Evolutionary conservation across 2,888 invertebrate genomes (phyloP).

Genomic region (Tineola bisselliella): DNA sequence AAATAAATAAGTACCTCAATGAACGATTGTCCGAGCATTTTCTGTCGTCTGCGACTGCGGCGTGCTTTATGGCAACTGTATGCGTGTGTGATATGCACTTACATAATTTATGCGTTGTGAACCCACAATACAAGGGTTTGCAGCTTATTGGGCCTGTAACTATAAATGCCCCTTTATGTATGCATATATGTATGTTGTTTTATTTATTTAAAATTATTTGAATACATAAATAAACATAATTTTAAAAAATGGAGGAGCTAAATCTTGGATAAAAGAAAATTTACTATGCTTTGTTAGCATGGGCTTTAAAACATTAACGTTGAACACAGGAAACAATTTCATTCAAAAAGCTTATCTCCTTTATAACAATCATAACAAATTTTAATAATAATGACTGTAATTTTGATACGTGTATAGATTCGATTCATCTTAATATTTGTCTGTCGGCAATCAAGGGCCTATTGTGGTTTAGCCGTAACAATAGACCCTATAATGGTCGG

Average conservation of each 20-base stretch:
- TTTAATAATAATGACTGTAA: background rate
- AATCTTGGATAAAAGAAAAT: too few relatives aligned
- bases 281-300: background rate
- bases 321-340: background rate
- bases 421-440: constrained; percentile 36
- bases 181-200: too few relatives aligned
- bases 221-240: too few relatives aligned
- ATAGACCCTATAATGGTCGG: constrained; percentile 57
- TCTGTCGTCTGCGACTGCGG: constrained; percentile 20
- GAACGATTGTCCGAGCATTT: constrained; percentile 58
- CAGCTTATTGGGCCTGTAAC: background rate
- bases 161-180: too few relatives aligned
- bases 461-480: constrained; percentile 62
- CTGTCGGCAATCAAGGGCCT: constrained; percentile 49
- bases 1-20: constrained; percentile 68
- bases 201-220: too few relatives aligned
- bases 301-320: background rate
- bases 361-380: background rate
- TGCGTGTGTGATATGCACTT: background rate
- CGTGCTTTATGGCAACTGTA: constrained; percentile 40
- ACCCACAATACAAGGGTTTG: background rate
- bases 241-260: too few relatives aligned
- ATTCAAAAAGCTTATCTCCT: background rate
- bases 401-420: background rate
- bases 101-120: background rate